Evolutionary conservation across 2,888 invertebrate genomes (phyloP), one percentile per base, ranked within the genome.

Genomic region (Ophion obscuratus): DNA sequence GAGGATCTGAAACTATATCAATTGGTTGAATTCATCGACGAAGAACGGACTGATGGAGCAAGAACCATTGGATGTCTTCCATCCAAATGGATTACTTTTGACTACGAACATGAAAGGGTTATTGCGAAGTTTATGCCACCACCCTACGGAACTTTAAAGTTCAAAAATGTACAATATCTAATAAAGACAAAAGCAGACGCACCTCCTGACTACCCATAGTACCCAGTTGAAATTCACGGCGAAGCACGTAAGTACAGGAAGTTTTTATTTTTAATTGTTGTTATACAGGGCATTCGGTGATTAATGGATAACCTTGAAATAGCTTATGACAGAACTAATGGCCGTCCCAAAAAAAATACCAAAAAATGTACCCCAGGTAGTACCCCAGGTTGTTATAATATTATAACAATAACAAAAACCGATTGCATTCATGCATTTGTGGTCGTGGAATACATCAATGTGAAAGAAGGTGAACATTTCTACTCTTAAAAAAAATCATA

Each of bases 21-120:
- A 66, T 66, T 66, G 64, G 64, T 66, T 11, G 64, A 66, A 66
- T 66, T 66, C 31, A 27, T 66, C 11, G 14, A 66, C 11, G 64
- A 66, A 66, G 36, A 27, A 31, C 27, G 11, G 11, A 11, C 31
- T 14, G 31, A 66, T 10, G 64, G 64, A 7, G 0, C 11, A 67
- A 67, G 40, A 67, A 40, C 40, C n/a, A n/a, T 67, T 17, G n/a
- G 40, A 20, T 66, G 66, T 31, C 31, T 66, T 5, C 64, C 64
- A 11, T 66, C 64, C 2, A 27, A 66, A 66, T 66, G 31, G 31
- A 66, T 66, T 14, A 27, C 3, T 27, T 66, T 11, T 3, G 31
- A 66, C 31, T 11, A 9, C 2, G 2, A 66, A 2, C 17, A 11
- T 11, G 17, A 3, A 20, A 20, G 31, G 11, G 36, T 66, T 11